Evolutionary conservation across 1,140 invertebrate species (phyloP), one percentile per base, ranked within the genome.

Genomic region (Tribolium madens): DNA sequence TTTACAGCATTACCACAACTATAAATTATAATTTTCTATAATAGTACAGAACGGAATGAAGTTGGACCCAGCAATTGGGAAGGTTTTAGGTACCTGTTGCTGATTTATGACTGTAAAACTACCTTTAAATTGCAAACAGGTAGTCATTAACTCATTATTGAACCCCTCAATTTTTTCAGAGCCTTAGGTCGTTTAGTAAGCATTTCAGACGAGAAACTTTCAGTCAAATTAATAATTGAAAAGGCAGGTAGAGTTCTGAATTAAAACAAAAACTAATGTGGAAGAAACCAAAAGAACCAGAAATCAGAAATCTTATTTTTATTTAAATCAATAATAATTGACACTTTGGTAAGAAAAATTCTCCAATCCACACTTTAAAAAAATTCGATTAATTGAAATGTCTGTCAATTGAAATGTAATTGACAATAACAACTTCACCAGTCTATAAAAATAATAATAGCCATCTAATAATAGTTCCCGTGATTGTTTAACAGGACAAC

Each of bases 401-500:
- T 3, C 4, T 42, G 9, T 42, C 36, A 42, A 10, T 31, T 42
- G 36, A 9, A 42, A 1, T 7, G 9, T 42, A 42, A 42, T 42
- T 42, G 36, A 42, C 13, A 50, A 17, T 17, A 17, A 50, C 48
- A 14, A 50, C 12, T 50, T 4, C 48, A 50, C 21, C 36, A 64
- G 3, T 42, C 36, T 42, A 64, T 64, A 64, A 64, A 57, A 57
- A 57, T 57, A 57, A 57, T 21, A n/a, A n/a, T 21, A 21, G 52
- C 14, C 10, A 57, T 57, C 52, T 14, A 64, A 12, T 33, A 64
- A 33, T 14, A 33, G 26, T 26, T 10, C 18, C 9, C 9, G 13
- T 26, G 53, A 60, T 26, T 60, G 53, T 60, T 60, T 60, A 60
- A 57, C 52, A 57, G 52, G 6, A 57, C 18, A 18, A 60, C 53